Conservation (phyloP, 2,113 vertebrate species). For the Chrysemys picta region DNA sequence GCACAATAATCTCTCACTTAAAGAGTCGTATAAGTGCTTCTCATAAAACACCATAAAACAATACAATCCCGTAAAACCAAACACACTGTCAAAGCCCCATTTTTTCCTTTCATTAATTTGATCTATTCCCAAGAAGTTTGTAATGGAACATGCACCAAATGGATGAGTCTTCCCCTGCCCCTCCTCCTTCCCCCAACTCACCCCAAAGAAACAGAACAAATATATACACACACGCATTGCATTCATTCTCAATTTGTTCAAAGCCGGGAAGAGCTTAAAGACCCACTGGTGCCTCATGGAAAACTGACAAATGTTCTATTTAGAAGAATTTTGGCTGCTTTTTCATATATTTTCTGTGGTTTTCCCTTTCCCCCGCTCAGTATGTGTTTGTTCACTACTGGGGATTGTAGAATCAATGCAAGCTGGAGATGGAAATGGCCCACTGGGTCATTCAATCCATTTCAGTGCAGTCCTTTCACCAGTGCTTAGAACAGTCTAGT, state of each 20-base stretch:
- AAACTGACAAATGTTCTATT: slow-evolving; percentile 64
- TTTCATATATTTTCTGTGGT: not conserved
- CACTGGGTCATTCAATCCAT: not conserved
- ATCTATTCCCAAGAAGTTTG: slow-evolving; percentile 63
- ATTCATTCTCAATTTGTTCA: slow-evolving; percentile 65
- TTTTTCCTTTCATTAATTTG: slow-evolving; percentile 75
- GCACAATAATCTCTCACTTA: slow-evolving; percentile 36
- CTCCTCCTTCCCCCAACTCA: not conserved
- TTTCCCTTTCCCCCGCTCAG: not conserved
- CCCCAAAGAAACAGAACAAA: slow-evolving; percentile 34
- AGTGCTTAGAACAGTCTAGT: not conserved
- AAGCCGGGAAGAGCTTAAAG: slow-evolving; percentile 61
- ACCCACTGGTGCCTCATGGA: slow-evolving; percentile 48
- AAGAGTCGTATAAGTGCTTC: slow-evolving; percentile 66
- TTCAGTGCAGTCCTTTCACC: rapidly evolving
- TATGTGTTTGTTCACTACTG: not conserved
- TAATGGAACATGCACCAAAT: slow-evolving; percentile 49
- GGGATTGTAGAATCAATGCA: not conserved
- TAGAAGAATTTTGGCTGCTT: slow-evolving; percentile 40
- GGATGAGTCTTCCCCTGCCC: slow-evolving; percentile 28
- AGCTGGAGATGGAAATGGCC: not conserved
- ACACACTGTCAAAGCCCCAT: slow-evolving; percentile 62
- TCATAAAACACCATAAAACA: slow-evolving; percentile 75
- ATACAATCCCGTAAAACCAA: slow-evolving; percentile 63
- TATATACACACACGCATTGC: slow-evolving; percentile 43